These are phyloP conservation scores for Dugesia japonica DNA, from an alignment of 2,888 invertebrate species.

Conservation along the genomic window DNA sequence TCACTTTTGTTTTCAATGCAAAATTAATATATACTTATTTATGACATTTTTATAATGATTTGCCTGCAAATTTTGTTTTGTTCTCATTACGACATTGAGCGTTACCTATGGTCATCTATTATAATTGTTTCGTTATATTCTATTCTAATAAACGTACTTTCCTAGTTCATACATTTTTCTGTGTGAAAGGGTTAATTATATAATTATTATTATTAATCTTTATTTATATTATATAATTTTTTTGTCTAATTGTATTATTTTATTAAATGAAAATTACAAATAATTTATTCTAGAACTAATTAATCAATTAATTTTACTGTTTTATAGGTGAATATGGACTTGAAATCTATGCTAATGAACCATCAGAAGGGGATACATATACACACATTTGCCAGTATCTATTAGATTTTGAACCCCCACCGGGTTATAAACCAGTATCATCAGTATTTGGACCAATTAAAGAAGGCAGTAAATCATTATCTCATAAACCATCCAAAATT, in stretches of 20 bases:
- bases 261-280: too few species aligned
- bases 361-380: slow-evolving; percentile 37
- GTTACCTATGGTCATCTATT: too few species aligned
- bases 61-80: too few species aligned
- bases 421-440: not conserved
- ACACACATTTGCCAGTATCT: slow-evolving; percentile 40
- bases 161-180: too few species aligned
- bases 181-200: not conserved
- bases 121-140: too few species aligned
- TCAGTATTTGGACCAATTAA: not conserved
- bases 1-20: too few species aligned
- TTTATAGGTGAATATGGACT: slow-evolving; percentile 30
- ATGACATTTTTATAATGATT: too few species aligned
- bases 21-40: too few species aligned
- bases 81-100: too few species aligned
- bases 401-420: slow-evolving; percentile 21
- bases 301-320: not conserved
- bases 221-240: not conserved
- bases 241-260: not conserved
- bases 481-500: slow-evolving; percentile 10
- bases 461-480: not conserved
- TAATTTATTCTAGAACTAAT: too few species aligned
- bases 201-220: not conserved
- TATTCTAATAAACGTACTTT: too few species aligned
- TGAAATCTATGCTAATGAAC: slow-evolving; percentile 32